Percentiles rank a stretch among this genome's conserved stretches.
Evolutionary conservation across 2,113 vertebrate genomes (phyloP).

Genomic region (Caloenas nicobarica): DNA sequence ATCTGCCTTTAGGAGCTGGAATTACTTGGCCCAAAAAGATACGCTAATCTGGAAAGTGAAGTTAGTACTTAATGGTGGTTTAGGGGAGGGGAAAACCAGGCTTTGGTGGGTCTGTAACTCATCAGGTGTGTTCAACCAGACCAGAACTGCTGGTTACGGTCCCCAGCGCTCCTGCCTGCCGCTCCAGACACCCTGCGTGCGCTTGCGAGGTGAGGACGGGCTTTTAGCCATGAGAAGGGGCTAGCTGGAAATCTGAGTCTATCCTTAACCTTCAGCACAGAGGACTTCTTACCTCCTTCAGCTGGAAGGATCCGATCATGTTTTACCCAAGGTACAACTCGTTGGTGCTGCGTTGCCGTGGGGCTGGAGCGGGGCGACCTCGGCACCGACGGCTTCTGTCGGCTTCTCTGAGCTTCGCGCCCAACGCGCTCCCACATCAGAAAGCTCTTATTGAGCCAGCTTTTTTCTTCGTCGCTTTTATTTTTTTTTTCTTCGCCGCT

Average conservation of each 20-base stretch:
- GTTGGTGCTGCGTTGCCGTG: too few species aligned
- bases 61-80: neutral
- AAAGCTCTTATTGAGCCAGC: too few species aligned
- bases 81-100: neutral
- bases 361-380: too few species aligned
- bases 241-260: slow-evolving; percentile 54
- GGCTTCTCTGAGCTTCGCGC: neutral
- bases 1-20: neutral
- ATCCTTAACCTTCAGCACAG: slow-evolving; percentile 57
- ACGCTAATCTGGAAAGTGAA: neutral
- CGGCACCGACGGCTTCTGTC: neutral
- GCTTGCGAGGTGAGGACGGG: neutral
- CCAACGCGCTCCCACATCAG: neutral
- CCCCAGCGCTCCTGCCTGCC: neutral
- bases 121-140: neutral
- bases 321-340: neutral
- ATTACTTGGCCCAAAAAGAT: neutral
- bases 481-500: too few species aligned
- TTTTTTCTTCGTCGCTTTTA: neutral
- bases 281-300: slow-evolving; percentile 51
- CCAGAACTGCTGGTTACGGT: neutral
- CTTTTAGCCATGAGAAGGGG: too few species aligned
- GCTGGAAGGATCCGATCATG: slow-evolving; percentile 14
- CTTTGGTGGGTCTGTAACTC: neutral
- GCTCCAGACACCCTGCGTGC: too few species aligned